Evolutionary conservation across 2,797 vertebrate genomes (phyloP), one percentile per base, ranked within the genome.

Genomic region (Steatocranus sp.): DNA sequence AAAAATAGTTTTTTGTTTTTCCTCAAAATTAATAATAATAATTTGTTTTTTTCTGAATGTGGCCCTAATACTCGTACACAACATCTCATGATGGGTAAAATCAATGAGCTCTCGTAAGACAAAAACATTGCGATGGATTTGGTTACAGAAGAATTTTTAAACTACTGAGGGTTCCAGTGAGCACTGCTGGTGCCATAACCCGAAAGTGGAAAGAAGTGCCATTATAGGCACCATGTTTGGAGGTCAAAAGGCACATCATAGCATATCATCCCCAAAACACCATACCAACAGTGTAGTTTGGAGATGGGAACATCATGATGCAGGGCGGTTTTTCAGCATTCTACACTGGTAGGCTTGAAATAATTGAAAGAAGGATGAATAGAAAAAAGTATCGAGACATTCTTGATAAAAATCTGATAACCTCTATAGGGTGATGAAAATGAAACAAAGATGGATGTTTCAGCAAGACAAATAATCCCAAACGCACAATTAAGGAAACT

Each of bases 361-460:
- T 34, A 11, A n/a, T 18, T 58, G 30, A 61, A 34, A 1, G 0
- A 34, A 34, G 18, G 18, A n/a, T 34, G 30, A 61, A n/a, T 61
- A 34, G 30, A 34, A 34, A n/a, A 61, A 61, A 34, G 56, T n/a
- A 34, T 34, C 1, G 4, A 61, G 17, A 61, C 56, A n/a, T 61
- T n/a, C 30, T 34, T 61, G 30, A 34, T 61, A 61, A 1, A 61
- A 34, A 61, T 61, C 30, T 61, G 56, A 10, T 61, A 18, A 61
- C 56, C 56, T 61, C 56, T n/a, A 61, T n/a, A 61, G 32, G 11
- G 32, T 20, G 56, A 61, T 36, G 15, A 58, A 58, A 32, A 58
- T 18, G 27, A 58, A 58, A 32, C 54, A 58, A 4, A 11, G 15
- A 32, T 58, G 9, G 15, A 32, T 11, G 3, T 58, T 18, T 58